Conservation (phyloP, 2,888 invertebrate genomes). For the Meloe dianella region DNA sequence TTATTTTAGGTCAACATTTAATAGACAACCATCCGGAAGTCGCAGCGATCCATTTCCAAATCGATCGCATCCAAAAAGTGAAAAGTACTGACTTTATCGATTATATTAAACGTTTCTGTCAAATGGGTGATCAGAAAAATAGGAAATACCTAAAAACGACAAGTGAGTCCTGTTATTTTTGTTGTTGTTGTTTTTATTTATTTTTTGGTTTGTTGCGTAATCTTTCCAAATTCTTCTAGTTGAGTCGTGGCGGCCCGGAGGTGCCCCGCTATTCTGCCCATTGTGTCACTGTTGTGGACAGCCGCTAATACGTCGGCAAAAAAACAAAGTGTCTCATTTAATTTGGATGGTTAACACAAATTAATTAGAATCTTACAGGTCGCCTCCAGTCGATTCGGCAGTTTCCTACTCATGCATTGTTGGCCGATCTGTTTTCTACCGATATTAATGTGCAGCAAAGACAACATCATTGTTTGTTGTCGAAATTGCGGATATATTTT, state of each 20-base stretch:
- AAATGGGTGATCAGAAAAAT: constrained; percentile 13
- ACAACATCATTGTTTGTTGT: constrained; percentile 57
- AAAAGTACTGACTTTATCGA: background rate
- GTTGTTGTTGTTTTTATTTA: background rate
- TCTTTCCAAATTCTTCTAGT: constrained; percentile 40
- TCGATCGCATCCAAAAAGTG: background rate
- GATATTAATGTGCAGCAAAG: constrained; percentile 51
- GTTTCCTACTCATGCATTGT: constrained; percentile 52
- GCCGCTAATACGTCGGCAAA: constrained; percentile 53
- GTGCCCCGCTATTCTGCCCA: constrained; percentile 45
- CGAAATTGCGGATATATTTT: constrained; percentile 59
- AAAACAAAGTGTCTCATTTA: constrained; percentile 47
- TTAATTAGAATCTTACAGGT: constrained; percentile 39
- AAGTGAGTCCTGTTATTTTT: constrained; percentile 30
- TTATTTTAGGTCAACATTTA: constrained; percentile 49
- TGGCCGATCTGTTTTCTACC: constrained; percentile 58
- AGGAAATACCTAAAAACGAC: constrained; percentile 43
- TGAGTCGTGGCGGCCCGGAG: constrained; percentile 54
- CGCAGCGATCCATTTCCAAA: constrained; percentile 46
- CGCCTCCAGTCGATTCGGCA: constrained; percentile 50
- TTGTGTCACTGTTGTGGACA: constrained; percentile 46
- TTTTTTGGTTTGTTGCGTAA: background rate
- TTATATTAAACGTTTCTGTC: constrained; percentile 9
- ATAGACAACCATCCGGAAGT: constrained; percentile 49
- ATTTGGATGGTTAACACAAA: background rate